These are phyloP conservation scores for Nomada hirtipes DNA, from an alignment of 2,888 invertebrate genomes.

Conservation along the genomic window DNA sequence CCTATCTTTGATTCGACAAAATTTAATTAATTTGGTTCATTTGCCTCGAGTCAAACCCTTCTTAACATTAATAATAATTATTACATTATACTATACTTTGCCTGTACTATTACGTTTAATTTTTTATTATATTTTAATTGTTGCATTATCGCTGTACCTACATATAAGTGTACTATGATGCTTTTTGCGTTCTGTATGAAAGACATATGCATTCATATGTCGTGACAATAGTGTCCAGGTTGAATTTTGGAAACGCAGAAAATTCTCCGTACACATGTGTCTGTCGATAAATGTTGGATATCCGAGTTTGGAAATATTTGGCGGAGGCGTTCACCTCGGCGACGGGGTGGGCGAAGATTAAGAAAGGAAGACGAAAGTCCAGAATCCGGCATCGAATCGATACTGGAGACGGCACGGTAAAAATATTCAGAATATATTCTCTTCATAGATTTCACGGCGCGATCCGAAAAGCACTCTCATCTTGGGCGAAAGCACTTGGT, in stretches of 20 bases:
- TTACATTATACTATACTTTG: too few species aligned
- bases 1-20: too few species aligned
- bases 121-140: too few species aligned
- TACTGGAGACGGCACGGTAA: conserved; percentile 25
- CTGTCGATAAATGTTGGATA: neutral
- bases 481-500: conserved; percentile 49
- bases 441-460: conserved; percentile 45
- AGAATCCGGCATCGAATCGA: conserved; percentile 37
- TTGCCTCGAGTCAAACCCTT: too few species aligned
- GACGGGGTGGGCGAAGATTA: neutral
- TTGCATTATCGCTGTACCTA: too few species aligned
- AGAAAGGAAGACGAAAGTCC: conserved; percentile 2
- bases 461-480: conserved; percentile 49
- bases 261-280: neutral
- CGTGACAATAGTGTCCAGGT: too few species aligned
- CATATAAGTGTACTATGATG: too few species aligned
- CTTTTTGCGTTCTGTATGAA: too few species aligned
- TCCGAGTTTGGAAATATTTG: conserved; percentile 8
- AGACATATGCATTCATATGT: too few species aligned
- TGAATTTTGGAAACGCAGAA: neutral
- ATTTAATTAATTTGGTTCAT: too few species aligned
- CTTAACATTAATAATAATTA: too few species aligned
- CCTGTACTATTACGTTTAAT: too few species aligned
- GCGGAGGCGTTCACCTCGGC: neutral
- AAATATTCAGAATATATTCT: conserved; percentile 59